Conservation (phyloP, 1,140 invertebrate genomes). For the Tetramorium alpestre region DNA sequence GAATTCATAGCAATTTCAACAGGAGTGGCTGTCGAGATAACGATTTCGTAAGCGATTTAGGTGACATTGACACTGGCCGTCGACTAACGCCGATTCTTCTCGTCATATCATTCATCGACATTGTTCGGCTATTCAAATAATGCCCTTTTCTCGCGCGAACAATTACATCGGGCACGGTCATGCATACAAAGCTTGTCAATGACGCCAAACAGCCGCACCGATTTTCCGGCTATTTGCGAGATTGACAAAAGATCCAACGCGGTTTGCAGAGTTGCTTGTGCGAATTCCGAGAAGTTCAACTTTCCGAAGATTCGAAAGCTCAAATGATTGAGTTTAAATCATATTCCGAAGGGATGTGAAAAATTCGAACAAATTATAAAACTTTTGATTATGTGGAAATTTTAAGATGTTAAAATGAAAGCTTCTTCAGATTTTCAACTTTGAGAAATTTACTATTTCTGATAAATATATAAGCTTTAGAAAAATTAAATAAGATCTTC, state of each 20-base stretch:
- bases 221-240: conserved; percentile 37
- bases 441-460: background rate
- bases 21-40: conserved; percentile 37
- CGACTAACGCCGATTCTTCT: background rate
- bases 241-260: conserved; percentile 5
- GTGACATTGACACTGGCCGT: conserved; percentile 53
- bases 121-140: conserved; percentile 24
- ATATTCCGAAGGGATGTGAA: too few relatives aligned
- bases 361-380: background rate
- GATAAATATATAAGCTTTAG: background rate
- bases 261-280: background rate
- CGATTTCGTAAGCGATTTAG: conserved; percentile 29
- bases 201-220: background rate
- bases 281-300: background rate
- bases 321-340: background rate
- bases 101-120: background rate
- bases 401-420: background rate
- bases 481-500: background rate
- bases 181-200: conserved; percentile 40
- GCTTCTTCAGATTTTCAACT: background rate
- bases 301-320: background rate
- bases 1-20: conserved; percentile 1
- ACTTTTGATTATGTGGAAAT: background rate
- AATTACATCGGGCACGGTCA: conserved; percentile 32
- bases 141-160: conserved; percentile 35